Evolutionary conservation across 2,797 vertebrate genomes (phyloP), one percentile per base, ranked within the genome.

Genomic region (Coluber constrictor): DNA sequence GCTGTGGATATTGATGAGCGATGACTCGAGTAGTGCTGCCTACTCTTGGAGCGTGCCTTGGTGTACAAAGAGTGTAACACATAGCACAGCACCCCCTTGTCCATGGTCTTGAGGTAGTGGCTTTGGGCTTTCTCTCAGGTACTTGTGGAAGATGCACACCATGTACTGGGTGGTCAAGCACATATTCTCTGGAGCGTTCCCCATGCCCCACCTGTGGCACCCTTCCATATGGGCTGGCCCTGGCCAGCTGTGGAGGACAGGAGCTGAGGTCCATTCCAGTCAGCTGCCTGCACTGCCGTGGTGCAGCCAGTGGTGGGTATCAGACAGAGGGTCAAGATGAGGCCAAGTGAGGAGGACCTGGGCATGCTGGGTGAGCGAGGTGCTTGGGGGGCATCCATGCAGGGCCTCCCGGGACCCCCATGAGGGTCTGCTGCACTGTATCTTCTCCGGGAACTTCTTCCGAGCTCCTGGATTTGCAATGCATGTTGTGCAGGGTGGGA

Each of bases 11-110:
- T 99, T 99, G 98, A 99, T 99, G 95, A 99, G 98, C 94, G 99
- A 99, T 4, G 99, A 99, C 98, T 99, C 99, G 97, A 99, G 98
- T 99, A 99, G 93, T 99, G 96, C 98, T 99, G 99, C 57, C 99
- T 99, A 96, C 99, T 99, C 97, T 99, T 99, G 95, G 99, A 99
- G 96, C 99, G 98, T 96, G 99, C 99, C 97, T 99, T 99, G 55
- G 99, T 98, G 94, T 99, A 99, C 97, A 99, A 99, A 91, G 99
- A 99, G 98, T 99, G 98, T 98, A 99, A 98, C 96, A 98, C 97
- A 86, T 98, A 98, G 97, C 99, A 99, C 95, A 99, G 98, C 97
- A 98, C 98, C 94, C 98, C 98, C 98, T 99, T 99, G 97, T 99
- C 98, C 98, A 99, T 98, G 95, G 97, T 98, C 98, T 99, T 99